These are phyloP conservation scores for Xestia c-nigrum DNA, from an alignment of 2,888 invertebrate genomes.

Conservation along the genomic window DNA sequence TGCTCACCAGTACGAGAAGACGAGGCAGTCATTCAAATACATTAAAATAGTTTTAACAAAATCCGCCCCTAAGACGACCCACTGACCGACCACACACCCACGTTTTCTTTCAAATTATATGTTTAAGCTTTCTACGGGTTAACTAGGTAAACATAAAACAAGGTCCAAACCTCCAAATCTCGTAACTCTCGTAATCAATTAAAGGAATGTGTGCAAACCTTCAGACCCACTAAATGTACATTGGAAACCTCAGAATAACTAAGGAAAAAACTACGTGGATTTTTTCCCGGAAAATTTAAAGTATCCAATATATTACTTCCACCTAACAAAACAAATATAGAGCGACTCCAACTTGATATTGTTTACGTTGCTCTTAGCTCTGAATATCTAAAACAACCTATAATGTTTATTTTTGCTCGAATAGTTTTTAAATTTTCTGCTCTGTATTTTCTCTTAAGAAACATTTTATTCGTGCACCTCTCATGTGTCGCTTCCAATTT, in stretches of 20 bases:
- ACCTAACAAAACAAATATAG: conserved; percentile 13
- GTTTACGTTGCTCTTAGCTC: conserved; percentile 35
- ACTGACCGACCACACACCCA: too few species aligned
- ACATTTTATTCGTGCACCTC: conserved; percentile 75
- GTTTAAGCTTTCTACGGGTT: too few species aligned
- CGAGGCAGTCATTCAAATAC: not conserved
- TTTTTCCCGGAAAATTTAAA: not conserved
- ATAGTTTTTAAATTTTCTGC: conserved; percentile 64
- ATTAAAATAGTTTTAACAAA: not conserved
- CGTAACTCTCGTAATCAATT: not conserved
- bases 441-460: conserved; percentile 70
- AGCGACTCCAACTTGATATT: conserved; percentile 16
- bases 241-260: not conserved
- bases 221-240: not conserved
- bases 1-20: too few species aligned
- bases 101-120: not conserved
- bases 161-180: not conserved
- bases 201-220: not conserved
- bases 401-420: conserved; percentile 51
- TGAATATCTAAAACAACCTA: conserved; percentile 30
- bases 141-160: not conserved
- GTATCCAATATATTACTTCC: conserved; percentile 4
- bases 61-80: too few species aligned
- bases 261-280: not conserved
- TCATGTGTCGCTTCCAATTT: conserved; percentile 83